Base-by-base conservation (phyloP, 1,140 invertebrate genomes). In the Apis cerana region DNA sequence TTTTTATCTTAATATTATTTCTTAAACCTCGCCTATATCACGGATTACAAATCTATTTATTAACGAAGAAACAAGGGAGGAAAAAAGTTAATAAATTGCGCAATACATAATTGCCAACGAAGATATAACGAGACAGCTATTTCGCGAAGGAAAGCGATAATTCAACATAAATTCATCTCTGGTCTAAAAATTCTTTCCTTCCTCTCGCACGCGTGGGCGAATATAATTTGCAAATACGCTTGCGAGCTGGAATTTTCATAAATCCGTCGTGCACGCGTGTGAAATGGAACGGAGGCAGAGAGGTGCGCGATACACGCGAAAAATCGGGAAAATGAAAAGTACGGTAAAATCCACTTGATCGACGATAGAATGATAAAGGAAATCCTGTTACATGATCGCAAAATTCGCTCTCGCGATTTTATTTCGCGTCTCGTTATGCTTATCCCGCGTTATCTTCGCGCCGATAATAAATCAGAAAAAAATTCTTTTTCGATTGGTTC, bases 211-310 rank as follows among this genome's bases (percentile, higher is more conserved):
- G 48, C 62, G 64, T 62, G 27, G 70, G 65, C 21, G 59, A 52
- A 43, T 43, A 43, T 81, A 23, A 54, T 58, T 56, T 52, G 33
- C 61, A 86, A 83, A 79, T 62, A 75, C 54, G 52, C 13, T 59
- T 52, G 52, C 50, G 52, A 48, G 17, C 52, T 43, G 75, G 61
- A n/a, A 82, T 85, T 83, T 87, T 61, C 75, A 75, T 79, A 83
- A 83, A 85, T 79, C 43, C 54, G 5, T 7, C 5, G 76, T 65
- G 52, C 65, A 33, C 17, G 17, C n/a, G 58, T 19, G 4, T 43
- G 8, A 33, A 0, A 9, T 11, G 33, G 17, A 0, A 19, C 19
- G 17, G 1, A 48, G 27, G 21, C n/a, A 59, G 9, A 50, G 71
- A 58, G 48, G 5, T 7, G 33, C 7, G 33, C 52, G 17, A 62